A percentile compares a stretch with the other conserved stretches of the same genome.
Evolutionary conservation across 2,888 invertebrate species (phyloP).

Genomic region (Syritta pipiens): DNA sequence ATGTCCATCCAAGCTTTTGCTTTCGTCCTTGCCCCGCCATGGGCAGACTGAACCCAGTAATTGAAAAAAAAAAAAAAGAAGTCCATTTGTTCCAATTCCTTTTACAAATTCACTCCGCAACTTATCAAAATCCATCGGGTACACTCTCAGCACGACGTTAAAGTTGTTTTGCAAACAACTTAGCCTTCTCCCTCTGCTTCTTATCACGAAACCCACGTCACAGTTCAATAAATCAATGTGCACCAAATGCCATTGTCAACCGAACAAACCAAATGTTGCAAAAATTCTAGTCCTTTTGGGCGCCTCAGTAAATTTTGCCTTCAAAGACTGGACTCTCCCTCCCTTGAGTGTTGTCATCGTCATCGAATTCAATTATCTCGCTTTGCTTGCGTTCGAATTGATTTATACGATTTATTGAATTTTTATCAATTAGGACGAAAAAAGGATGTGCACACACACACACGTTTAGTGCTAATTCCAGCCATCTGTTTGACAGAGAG

Average conservation of each 20-base stretch:
- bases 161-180: conserved; percentile 58
- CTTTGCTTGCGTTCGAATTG: conserved; percentile 49
- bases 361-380: conserved; percentile 54
- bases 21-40: too few relatives aligned
- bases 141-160: conserved; percentile 45
- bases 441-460: not conserved
- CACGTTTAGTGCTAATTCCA: conserved; percentile 31
- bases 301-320: conserved; percentile 23
- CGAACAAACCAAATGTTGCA: conserved; percentile 63
- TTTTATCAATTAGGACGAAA: conserved; percentile 66
- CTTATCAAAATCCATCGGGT: not conserved
- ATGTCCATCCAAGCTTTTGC: too few relatives aligned
- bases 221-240: conserved; percentile 63
- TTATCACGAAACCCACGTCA: conserved; percentile 45
- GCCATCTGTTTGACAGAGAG: conserved; percentile 46
- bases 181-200: conserved; percentile 2
- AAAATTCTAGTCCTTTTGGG: too few relatives aligned
- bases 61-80: too few relatives aligned
- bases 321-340: conserved; percentile 27
- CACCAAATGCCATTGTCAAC: conserved; percentile 64
- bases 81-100: conserved; percentile 6
- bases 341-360: conserved; percentile 38
- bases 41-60: too few relatives aligned
- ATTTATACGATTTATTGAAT: conserved; percentile 66
- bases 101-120: not conserved